Base-by-base conservation (phyloP, 1,140 invertebrate species). In the Leptopilina boulardi region DNA sequence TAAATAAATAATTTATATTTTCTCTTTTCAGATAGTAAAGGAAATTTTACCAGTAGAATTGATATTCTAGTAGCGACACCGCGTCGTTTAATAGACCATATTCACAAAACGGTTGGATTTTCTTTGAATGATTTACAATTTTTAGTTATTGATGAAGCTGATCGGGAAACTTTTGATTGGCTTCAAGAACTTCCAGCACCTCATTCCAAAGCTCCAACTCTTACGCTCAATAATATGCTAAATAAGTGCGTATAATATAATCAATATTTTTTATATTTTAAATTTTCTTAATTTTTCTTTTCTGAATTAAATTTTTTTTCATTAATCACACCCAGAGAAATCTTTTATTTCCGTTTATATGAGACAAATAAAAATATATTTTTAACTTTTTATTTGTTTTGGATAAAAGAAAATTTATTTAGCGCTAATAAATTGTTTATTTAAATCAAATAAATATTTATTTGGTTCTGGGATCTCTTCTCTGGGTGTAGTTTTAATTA, bases 21-120 rank as follows among this genome's bases (percentile, higher is more conserved):
- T 30, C 4, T 23, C 70, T 82, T 79, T 89, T 88, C 81, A 93
- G 92, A 88, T 84, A 86, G 91, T 83, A 89, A 87, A 74, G 84
- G 84, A 13, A 86, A 91, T 8, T 92, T 90, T 87, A 85, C 89
- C 23, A 94, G 93, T 86, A 91, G 93, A 85, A 94, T 94, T 15
- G 98, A 99, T 88, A 97, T 99, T 82, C 91, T 99, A 41, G 94
- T 99, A 0, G 96, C 97, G 23, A 99, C 98, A 38, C 97, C 98
- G 56, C 98, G 98, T 38, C 93, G 98, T 80, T 90, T 99, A 34
- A 94, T 99, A 8, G 97, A 99, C 90, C 98, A 99, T 90, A 92
- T 99, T 74, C 94, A 95, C 89, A 94, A 94, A 75, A 98, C 97
- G 1, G 88, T 94, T 84, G 97, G 97, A n/a, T 98, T 99, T 89